Evolutionary conservation across 2,113 vertebrate species (phyloP).

Genomic region (Kryptolebias marmoratus): DNA sequence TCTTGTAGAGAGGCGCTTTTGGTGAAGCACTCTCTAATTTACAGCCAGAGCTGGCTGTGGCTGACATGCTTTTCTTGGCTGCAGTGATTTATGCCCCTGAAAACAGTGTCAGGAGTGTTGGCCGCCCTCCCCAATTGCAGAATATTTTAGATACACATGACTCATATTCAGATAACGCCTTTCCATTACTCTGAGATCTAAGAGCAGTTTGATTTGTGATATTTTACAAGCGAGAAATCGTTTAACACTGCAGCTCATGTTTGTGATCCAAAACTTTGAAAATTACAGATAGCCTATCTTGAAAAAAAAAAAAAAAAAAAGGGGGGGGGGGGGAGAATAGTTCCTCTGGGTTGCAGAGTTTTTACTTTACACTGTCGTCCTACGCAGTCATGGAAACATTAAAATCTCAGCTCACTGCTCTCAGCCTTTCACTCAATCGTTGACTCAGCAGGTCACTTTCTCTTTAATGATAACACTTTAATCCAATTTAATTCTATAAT

Average conservation of each 20-base stretch:
- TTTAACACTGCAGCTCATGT: constrained; percentile 21
- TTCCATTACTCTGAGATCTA: constrained; percentile 34
- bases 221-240: constrained; percentile 25
- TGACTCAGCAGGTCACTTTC: constrained; percentile 57
- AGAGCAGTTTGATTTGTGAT: constrained; percentile 43
- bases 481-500: constrained; percentile 78
- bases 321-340: neutral
- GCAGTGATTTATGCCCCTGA: constrained; percentile 46
- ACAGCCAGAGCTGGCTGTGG: constrained; percentile 59
- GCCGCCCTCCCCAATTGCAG: constrained; percentile 46
- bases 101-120: constrained; percentile 48
- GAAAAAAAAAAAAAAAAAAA: too few relatives aligned
- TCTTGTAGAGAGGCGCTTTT: constrained; percentile 64
- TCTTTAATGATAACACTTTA: constrained; percentile 68
- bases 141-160: constrained; percentile 59
- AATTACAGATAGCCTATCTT: constrained; percentile 16
- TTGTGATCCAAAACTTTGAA: constrained; percentile 22
- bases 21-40: constrained; percentile 72
- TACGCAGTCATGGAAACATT: constrained; percentile 5
- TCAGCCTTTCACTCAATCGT: constrained; percentile 35
- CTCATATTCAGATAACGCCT: constrained; percentile 41
- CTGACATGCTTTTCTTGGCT: constrained; percentile 64
- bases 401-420: constrained; percentile 13
- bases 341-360: neutral
- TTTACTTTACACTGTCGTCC: constrained; percentile 8